Evolutionary conservation across 2,797 vertebrate genomes (phyloP).

Genomic region (Aviceda cuculoides): DNA sequence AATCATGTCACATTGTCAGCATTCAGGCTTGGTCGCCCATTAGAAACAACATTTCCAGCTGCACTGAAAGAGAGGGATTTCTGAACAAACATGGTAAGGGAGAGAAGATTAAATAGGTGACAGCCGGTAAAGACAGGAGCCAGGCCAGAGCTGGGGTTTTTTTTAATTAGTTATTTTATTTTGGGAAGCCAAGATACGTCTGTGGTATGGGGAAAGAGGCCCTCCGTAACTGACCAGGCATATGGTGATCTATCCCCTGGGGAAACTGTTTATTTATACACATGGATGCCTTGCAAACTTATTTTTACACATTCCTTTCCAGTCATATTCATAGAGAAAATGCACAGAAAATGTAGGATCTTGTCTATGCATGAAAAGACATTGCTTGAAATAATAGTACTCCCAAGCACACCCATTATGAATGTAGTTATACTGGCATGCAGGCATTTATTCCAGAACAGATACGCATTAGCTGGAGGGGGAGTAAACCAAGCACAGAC

Average conservation of each 20-base stretch:
- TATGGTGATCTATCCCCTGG: neutral
- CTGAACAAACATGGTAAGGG: slow-evolving; percentile 4
- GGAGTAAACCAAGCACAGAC: neutral
- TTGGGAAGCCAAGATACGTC: neutral
- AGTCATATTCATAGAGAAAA: neutral
- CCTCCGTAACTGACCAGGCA: neutral
- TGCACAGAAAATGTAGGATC: neutral
- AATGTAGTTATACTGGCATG: neutral
- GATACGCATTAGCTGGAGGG: neutral
- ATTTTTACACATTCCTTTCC: neutral
- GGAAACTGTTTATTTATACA: neutral
- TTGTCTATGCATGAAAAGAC: neutral
- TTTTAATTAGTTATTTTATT: neutral
- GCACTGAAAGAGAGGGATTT: neutral
- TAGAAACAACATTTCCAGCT: slow-evolving; percentile 5
- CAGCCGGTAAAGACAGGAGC: neutral
- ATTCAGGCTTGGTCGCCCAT: neutral
- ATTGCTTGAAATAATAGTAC: neutral
- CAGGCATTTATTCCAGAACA: neutral
- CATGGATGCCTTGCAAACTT: neutral
- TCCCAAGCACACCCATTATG: neutral
- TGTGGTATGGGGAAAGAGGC: neutral
- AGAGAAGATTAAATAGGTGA: neutral
- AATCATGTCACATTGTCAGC: neutral
- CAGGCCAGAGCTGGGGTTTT: neutral